Evolutionary conservation across 2,113 vertebrate genomes (phyloP).

Genomic region (Nipponia nippon): DNA sequence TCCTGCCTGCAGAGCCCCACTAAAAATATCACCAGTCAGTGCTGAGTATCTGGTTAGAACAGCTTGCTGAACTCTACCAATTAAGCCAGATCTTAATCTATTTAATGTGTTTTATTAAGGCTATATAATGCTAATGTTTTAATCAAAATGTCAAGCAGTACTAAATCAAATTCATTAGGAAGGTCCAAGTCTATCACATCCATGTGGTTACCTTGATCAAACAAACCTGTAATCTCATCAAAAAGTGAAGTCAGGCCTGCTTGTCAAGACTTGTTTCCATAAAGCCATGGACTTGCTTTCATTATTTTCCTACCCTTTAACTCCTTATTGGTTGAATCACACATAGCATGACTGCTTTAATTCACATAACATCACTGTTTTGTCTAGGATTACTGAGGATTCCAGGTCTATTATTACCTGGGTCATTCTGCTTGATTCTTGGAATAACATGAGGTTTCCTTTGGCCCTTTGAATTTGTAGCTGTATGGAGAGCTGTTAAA

Average conservation of each 20-base stretch:
- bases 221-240: conserved; percentile 62
- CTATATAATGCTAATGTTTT: conserved; percentile 67
- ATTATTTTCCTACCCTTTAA: conserved; percentile 21
- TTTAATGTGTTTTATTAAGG: conserved; percentile 67
- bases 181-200: conserved; percentile 56
- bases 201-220: conserved; percentile 60
- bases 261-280: conserved; percentile 55
- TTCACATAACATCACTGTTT: conserved; percentile 2
- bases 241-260: conserved; percentile 48
- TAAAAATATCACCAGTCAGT: conserved; percentile 45
- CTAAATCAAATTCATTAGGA: conserved; percentile 66
- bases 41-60: conserved; percentile 54
- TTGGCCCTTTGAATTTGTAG: not conserved
- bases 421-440: not conserved
- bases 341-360: not conserved
- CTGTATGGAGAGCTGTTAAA: not conserved
- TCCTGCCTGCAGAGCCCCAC: conserved; percentile 40
- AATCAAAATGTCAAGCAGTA: conserved; percentile 66
- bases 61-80: conserved; percentile 66
- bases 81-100: conserved; percentile 68
- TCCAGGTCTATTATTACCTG: not conserved
- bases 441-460: not conserved
- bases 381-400: not conserved
- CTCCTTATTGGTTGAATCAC: conserved; percentile 7
- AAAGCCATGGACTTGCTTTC: conserved; percentile 21